Evolutionary conservation across 2,888 invertebrate species (phyloP), one percentile per base, ranked within the genome.

Genomic region (Cataglyphis rosenhaueri): DNA sequence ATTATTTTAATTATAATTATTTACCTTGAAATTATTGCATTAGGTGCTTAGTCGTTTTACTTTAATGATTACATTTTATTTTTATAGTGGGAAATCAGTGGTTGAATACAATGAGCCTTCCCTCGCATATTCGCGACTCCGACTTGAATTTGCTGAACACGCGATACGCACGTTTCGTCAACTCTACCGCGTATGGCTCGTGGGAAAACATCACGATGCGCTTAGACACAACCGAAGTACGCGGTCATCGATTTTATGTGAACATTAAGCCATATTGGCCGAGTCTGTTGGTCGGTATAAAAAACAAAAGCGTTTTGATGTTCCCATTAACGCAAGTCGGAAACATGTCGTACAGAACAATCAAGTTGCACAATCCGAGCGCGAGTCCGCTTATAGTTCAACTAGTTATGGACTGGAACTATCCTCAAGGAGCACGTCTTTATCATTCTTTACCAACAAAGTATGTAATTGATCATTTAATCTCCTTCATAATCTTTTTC

Each of bases 251-350:
- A 92, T 96, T 97, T 92, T 94, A 96, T 84, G 96, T 96, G 6
- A 96, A 96, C 88, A 96, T 97, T 62, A 96, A 96, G 91, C 96
- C 97, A 89, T 95, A 95, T 79, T 97, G 97, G 97, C 97, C 97
- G 15, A 95, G 95, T 90, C 91, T 96, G 81, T 89, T 95, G 70
- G 89, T 91, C 44, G 84, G 90, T 83, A 75, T 84, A 68, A 95
- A 95, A 82, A 95, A 95, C 87, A 95, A 94, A 88, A 95, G 94
- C 52, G 89, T 95, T 44, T 93, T 97, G 73, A 95, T 95, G 87
- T 97, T 97, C 94, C 97, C 97, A 8, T 94, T 97, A 44, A 97
- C 97, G 0, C 97, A 97, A 94, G 96, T 97, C 81, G 97, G 97
- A 82, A 97, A 97, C 93, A 95, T 95, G 78, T 95, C 96, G 57